phyloP scores from a whole-genome alignment of 2,888 invertebrate species.

The Hoplodrina ambigua region DNA sequence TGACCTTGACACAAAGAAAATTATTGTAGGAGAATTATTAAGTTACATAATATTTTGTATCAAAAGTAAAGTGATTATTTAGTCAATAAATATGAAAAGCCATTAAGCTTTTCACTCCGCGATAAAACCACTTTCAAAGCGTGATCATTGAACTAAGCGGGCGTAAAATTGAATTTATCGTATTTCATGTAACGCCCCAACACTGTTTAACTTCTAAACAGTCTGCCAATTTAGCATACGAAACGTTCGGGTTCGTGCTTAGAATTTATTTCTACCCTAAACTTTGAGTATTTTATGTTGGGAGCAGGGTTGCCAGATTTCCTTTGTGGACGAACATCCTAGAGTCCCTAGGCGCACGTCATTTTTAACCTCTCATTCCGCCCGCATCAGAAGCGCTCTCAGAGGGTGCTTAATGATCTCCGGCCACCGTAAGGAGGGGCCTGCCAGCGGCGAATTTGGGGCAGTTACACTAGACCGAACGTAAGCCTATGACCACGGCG shows the following conservation, averaged over 20 bases:
- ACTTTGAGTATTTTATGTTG: conserved; percentile 47
- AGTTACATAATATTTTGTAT: conserved; percentile 1
- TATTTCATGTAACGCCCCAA: conserved; percentile 37
- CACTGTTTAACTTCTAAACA: conserved; percentile 59
- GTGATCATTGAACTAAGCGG: conserved; percentile 28
- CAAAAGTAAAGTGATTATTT: conserved; percentile 18
- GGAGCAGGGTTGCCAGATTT: not conserved
- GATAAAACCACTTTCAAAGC: conserved; percentile 17
- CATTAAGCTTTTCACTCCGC: conserved; percentile 27
- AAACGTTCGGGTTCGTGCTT: conserved; percentile 68
- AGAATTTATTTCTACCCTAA: conserved; percentile 66
- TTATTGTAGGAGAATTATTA: not conserved
- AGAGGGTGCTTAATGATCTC: no score
- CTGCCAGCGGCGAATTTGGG: no score
- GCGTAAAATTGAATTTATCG: conserved; percentile 46
- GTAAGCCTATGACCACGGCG: no score
- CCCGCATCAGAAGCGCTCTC: no score
- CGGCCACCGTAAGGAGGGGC: no score
- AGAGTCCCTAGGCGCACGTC: no score
- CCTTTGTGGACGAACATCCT: not conserved
- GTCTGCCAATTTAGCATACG: conserved; percentile 66
- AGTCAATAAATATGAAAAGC: conserved; percentile 28
- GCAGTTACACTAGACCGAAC: no score
- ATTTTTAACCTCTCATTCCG: no score
- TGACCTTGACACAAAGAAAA: not conserved